Conservation (phyloP, 2,888 invertebrate genomes). For the Amiota communis region DNA sequence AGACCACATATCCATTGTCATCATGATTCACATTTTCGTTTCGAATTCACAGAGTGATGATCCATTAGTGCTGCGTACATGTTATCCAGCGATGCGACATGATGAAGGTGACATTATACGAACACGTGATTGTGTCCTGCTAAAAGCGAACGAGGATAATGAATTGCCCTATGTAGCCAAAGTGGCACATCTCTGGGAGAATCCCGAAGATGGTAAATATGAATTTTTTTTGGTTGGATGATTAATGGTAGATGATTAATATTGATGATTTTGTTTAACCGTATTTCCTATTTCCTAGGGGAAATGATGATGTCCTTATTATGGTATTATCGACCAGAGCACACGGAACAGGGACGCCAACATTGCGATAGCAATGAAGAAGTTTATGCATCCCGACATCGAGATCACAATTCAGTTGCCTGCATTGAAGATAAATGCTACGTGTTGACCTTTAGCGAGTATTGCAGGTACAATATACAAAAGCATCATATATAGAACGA, state of each 20-base stretch:
- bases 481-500: background rate
- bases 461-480: slow-evolving; percentile 96
- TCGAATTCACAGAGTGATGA: slow-evolving; percentile 79
- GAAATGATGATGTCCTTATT: slow-evolving; percentile 98
- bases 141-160: slow-evolving; percentile 87
- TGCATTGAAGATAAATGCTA: slow-evolving; percentile 98
- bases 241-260: too few relatives aligned
- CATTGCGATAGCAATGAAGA: slow-evolving; percentile 89
- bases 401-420: slow-evolving; percentile 95
- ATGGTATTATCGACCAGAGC: slow-evolving; percentile 98
- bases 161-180: slow-evolving; percentile 96
- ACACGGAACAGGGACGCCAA: slow-evolving; percentile 91
- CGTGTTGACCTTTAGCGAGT: slow-evolving; percentile 96
- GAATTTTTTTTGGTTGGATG: background rate
- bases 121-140: slow-evolving; percentile 91
- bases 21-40: background rate
- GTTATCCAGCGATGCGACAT: slow-evolving; percentile 93
- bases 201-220: slow-evolving; percentile 88
- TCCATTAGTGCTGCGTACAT: slow-evolving; percentile 82
- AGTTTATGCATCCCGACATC: slow-evolving; percentile 95
- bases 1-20: background rate
- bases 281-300: slow-evolving; percentile 75
- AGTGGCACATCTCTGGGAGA: slow-evolving; percentile 95
- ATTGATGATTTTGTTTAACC: too few relatives aligned
- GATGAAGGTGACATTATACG: slow-evolving; percentile 88